phyloP scores from a whole-genome alignment of 2,888 invertebrate genomes.

The Diarsia rubi region DNA sequence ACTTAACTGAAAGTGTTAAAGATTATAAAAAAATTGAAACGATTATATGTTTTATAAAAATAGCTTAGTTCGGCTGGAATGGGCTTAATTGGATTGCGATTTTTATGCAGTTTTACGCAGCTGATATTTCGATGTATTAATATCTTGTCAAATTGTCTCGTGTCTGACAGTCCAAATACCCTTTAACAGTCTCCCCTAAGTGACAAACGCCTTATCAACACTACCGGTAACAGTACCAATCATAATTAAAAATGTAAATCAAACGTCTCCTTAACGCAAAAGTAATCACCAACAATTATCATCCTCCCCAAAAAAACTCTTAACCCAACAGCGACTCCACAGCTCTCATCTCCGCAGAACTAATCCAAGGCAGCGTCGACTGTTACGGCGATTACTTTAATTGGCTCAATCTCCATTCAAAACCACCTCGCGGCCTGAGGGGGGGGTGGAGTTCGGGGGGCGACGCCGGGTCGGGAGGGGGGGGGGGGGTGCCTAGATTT shows the following conservation, averaged over 20 bases:
- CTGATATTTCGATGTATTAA: neutral
- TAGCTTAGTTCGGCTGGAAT: neutral
- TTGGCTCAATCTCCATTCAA: conserved; percentile 93
- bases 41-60: neutral
- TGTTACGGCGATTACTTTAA: conserved; percentile 93
- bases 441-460: conserved; percentile 71
- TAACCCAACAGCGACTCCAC: conserved; percentile 71
- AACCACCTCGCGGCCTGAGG: conserved; percentile 86
- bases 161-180: neutral
- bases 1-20: too few species aligned
- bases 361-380: conserved; percentile 93
- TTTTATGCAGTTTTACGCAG: neutral
- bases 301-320: conserved; percentile 11
- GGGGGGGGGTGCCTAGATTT: conserved; percentile 85
- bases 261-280: neutral
- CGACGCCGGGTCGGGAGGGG: conserved; percentile 68
- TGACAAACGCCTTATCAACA: neutral
- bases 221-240: neutral
- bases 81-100: neutral
- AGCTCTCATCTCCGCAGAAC: conserved; percentile 79
- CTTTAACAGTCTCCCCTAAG: neutral
- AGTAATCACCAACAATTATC: neutral
- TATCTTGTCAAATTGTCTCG: too few species aligned
- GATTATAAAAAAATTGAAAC: too few species aligned
- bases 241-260: neutral